These are phyloP conservation scores for Chaetodon trifascialis DNA, from an alignment of 2,113 vertebrate species.

Conservation along the genomic window DNA sequence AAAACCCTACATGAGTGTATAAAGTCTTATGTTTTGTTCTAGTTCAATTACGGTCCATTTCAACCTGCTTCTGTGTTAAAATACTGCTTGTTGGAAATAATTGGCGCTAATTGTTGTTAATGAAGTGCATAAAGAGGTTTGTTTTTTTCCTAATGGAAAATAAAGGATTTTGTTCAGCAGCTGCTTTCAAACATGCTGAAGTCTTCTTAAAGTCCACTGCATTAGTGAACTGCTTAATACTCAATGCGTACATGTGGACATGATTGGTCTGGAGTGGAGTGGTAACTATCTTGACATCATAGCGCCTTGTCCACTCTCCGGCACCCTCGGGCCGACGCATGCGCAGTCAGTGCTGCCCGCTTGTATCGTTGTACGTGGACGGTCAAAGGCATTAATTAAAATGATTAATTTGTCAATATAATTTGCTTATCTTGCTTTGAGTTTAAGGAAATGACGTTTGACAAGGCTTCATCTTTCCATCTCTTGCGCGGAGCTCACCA, in stretches of 20 bases:
- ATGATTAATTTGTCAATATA: neutral
- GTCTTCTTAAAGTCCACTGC: neutral
- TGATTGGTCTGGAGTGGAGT: neutral
- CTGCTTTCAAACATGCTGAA: neutral
- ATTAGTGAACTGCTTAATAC: neutral
- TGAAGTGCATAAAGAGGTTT: neutral
- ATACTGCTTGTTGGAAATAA: neutral
- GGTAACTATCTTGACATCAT: slow-evolving; percentile 1
- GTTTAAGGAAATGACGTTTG: neutral
- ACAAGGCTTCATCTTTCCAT: neutral
- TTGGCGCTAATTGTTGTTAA: neutral
- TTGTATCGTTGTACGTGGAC: neutral
- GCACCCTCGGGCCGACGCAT: slow-evolving; percentile 58
- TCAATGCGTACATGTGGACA: neutral
- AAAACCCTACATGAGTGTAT: neutral
- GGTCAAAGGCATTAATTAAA: neutral
- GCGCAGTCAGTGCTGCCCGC: slow-evolving; percentile 23
- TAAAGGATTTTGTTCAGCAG: neutral
- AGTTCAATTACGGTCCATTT: neutral
- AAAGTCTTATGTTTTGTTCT: neutral
- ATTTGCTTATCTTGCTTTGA: neutral
- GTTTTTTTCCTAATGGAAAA: neutral
- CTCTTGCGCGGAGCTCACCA: neutral
- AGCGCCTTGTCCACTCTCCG: neutral
- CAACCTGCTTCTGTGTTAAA: neutral